Percentiles rank a stretch among this genome's conserved stretches.
Conservation (phyloP, 2,888 invertebrate genomes). For the Trissoscelio sp. region DNA sequence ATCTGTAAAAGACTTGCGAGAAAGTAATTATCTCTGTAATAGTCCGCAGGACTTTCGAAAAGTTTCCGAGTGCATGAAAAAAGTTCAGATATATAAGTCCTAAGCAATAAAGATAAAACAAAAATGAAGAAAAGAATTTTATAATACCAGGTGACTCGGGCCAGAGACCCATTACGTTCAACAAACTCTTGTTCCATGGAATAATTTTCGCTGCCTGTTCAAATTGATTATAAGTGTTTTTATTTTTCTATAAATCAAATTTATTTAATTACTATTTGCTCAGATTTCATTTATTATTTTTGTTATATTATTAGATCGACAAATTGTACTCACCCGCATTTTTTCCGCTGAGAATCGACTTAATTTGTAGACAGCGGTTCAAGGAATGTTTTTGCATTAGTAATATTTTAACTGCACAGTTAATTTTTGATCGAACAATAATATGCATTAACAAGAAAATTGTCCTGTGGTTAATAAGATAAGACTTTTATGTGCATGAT, state of each 20-base stretch:
- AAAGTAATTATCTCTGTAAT: conserved; percentile 71
- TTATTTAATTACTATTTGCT: too few relatives aligned
- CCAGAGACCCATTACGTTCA: conserved; percentile 75
- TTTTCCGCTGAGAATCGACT: not conserved
- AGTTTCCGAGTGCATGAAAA: conserved; percentile 69
- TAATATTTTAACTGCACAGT: not conserved
- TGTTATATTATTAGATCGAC: too few relatives aligned
- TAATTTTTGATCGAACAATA: conserved; percentile 11
- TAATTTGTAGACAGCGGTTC: not conserved
- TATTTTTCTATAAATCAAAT: conserved; percentile 12
- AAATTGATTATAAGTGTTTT: conserved; percentile 58
- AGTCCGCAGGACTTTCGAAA: conserved; percentile 52
- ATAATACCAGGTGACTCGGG: conserved; percentile 71
- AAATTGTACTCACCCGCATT: conserved; percentile 12
- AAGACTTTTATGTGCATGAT: conserved; percentile 12
- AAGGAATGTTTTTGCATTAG: not conserved
- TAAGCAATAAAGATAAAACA: conserved; percentile 74
- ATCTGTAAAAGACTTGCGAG: conserved; percentile 67
- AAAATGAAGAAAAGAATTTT: conserved; percentile 70
- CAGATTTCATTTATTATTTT: too few relatives aligned
- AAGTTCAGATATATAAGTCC: conserved; percentile 74
- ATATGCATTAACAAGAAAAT: conserved; percentile 7
- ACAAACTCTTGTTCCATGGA: conserved; percentile 72
- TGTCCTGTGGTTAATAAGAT: not conserved
- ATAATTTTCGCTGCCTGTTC: conserved; percentile 70